Conservation (phyloP, 1,140 invertebrate species). For the Cyphomyrmex costatus region DNA sequence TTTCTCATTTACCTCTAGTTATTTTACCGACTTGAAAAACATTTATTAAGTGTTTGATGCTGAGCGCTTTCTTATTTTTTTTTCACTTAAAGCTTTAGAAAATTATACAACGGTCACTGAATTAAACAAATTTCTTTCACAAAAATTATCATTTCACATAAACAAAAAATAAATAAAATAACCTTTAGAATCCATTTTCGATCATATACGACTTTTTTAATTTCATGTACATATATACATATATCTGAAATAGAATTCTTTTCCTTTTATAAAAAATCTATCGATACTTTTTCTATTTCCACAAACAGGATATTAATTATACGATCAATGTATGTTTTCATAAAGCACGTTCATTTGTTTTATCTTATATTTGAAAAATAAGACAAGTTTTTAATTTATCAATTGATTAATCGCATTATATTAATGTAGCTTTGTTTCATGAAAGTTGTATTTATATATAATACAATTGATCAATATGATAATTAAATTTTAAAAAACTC, state of each 20-base stretch:
- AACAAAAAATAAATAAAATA: background rate
- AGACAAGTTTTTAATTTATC: no score
- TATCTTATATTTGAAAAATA: background rate
- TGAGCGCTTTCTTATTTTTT: background rate
- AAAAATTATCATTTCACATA: background rate
- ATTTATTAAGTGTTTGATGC: constrained; percentile 26
- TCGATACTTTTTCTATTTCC: background rate
- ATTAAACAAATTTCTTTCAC: background rate
- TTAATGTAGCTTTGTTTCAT: no score
- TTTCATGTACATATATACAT: background rate
- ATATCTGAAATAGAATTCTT: background rate
- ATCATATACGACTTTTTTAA: background rate
- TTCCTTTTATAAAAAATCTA: no score
- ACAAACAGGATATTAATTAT: background rate
- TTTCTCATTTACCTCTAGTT: constrained; percentile 28
- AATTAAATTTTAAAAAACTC: no score
- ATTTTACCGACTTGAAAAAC: constrained; percentile 33
- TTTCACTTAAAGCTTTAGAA: background rate
- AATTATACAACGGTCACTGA: background rate
- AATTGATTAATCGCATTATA: no score
- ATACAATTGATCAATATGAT: no score
- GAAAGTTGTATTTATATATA: no score
- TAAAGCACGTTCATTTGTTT: background rate
- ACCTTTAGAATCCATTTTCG: background rate
- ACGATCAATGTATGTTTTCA: background rate